Conservation (phyloP, 2,797 vertebrate species). For the Meriones psammophilus region DNA sequence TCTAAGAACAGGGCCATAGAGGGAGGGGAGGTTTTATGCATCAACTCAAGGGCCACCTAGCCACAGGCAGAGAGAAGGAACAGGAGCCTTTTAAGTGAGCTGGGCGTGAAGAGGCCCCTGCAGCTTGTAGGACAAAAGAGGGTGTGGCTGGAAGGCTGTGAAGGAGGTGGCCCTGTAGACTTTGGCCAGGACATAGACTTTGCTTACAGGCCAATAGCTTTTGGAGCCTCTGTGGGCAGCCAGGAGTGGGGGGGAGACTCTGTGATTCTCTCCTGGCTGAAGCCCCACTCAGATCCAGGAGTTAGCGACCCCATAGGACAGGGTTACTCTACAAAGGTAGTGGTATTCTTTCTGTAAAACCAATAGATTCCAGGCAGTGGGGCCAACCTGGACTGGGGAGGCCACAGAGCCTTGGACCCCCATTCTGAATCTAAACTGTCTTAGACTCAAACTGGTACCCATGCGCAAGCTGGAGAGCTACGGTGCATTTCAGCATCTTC, state of each 20-base stretch:
- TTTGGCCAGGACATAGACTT: background rate
- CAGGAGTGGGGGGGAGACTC: accelerated
- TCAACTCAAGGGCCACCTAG: background rate
- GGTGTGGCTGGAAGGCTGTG: background rate
- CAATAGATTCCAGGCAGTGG: background rate
- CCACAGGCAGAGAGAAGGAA: background rate
- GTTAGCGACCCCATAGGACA: background rate
- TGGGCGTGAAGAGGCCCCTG: background rate
- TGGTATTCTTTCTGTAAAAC: constrained; percentile 59
- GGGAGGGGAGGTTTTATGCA: background rate
- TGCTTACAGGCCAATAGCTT: background rate
- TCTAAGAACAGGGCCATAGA: background rate
- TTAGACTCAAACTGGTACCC: background rate
- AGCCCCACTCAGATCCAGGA: background rate
- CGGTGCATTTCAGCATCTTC: background rate
- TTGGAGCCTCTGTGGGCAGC: background rate
- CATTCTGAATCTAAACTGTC: background rate
- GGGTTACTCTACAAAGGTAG: background rate
- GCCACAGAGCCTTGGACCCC: background rate
- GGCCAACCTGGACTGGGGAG: background rate
- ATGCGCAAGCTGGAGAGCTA: background rate
- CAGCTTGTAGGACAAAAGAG: background rate
- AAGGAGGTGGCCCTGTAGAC: background rate
- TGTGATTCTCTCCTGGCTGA: background rate
- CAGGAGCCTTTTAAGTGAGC: background rate